These are phyloP conservation scores for Bimastos eiseni DNA, from an alignment of 2,888 invertebrate genomes.

Conservation along the genomic window DNA sequence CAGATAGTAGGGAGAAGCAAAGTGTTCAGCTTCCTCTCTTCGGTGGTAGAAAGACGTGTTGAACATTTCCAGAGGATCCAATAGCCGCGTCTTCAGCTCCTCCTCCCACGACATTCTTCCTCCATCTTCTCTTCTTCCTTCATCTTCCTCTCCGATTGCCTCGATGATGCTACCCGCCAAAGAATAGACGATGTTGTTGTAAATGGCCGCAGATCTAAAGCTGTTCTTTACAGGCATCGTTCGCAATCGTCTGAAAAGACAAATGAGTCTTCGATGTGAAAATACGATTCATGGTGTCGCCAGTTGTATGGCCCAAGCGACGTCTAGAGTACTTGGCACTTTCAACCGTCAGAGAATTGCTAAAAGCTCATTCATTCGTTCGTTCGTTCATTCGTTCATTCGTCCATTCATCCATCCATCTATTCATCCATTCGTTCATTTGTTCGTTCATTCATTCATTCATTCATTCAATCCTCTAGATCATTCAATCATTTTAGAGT, in stretches of 20 bases:
- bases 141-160: not conserved
- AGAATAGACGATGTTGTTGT: slow-evolving; percentile 30
- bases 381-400: too few relatives aligned
- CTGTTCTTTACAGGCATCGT: not conserved
- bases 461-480: too few relatives aligned
- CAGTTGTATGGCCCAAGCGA: too few relatives aligned
- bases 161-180: slow-evolving; percentile 22
- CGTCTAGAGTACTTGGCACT: too few relatives aligned
- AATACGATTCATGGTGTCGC: too few relatives aligned
- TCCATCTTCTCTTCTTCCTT: not conserved
- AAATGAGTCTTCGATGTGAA: not conserved
- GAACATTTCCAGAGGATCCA: slow-evolving; percentile 19
- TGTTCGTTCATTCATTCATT: too few relatives aligned
- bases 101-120: slow-evolving; percentile 20
- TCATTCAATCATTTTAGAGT: too few relatives aligned
- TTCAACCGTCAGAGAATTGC: too few relatives aligned
- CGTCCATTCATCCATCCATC: too few relatives aligned
- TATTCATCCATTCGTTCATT: too few relatives aligned
- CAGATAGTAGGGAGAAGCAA: slow-evolving; percentile 22
- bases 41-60: slow-evolving; percentile 28
- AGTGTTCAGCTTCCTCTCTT: slow-evolving; percentile 18
- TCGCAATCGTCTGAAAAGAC: not conserved
- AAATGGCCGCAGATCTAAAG: not conserved
- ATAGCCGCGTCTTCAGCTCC: not conserved
- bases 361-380: too few relatives aligned